A percentile compares a stretch with the other conserved stretches of the same genome.
These are phyloP conservation scores for Augochlora pura DNA, from an alignment of 1,140 invertebrate genomes.

Conservation along the genomic window DNA sequence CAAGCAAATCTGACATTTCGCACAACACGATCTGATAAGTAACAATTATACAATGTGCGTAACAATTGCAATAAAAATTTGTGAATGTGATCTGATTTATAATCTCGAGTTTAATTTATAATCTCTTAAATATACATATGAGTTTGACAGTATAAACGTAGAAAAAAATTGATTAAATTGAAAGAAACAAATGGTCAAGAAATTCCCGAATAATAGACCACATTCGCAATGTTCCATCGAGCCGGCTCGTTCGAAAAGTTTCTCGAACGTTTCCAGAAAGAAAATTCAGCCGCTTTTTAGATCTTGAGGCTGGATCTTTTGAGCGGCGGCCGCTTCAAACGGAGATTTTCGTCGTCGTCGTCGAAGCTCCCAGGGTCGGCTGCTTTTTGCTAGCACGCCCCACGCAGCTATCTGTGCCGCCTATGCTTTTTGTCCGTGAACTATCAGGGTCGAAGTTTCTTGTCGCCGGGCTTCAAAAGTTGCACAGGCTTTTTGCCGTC, in stretches of 20 bases:
- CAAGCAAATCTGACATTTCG: no score
- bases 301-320: neutral
- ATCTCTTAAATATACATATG: no score
- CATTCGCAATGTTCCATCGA: no score
- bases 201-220: no score
- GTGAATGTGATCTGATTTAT: no score
- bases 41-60: no score
- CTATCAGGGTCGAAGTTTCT: conserved; percentile 3
- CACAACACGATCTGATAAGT: no score
- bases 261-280: neutral
- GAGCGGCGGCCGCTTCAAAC: neutral
- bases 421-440: neutral
- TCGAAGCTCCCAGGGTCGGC: neutral
- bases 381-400: neutral
- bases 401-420: neutral
- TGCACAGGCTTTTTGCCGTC: conserved; percentile 2
- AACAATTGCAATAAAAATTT: no score
- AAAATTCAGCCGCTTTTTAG: neutral
- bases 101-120: no score
- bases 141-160: no score
- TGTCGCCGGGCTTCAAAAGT: neutral
- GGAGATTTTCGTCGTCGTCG: neutral
- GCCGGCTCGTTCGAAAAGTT: neutral
- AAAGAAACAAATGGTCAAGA: neutral
- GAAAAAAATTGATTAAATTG: no score